Base-by-base conservation (phyloP, 2,113 vertebrate genomes). In the Prunella himalayana region DNA sequence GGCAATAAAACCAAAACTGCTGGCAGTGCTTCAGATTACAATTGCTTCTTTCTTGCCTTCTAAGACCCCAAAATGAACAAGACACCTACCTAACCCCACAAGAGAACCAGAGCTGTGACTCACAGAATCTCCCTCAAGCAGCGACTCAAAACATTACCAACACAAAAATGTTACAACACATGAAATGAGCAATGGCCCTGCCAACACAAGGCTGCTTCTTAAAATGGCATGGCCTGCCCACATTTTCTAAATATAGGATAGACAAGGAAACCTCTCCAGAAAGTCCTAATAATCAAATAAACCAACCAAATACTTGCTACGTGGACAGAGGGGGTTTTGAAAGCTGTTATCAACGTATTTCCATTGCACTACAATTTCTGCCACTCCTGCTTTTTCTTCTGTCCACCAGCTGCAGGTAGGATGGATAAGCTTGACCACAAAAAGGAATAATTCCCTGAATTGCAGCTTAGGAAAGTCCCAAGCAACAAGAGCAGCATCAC, bases 201-300 rank as follows among this genome's bases (percentile, higher is more conserved):
- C 60, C 92, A 90, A 85, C 51, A 73, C 6, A 5, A 71, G 54
- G 51, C 64, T 90, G 66, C 50, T 71, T 82, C 92, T 86, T 86
- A 88, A 95, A 95, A 93, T 37, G 66, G 65, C 79, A 78, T 5
- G n/a, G 60, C 76, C 82, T 95, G 83, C 91, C 88, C 72, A 86
- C 86, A 92, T 75, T 88, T 95, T 90, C 93, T 93, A 94, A 95
- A 93, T 90, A 92, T 80, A 96, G 89, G 63, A 39, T 39, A 53
- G 66, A 51, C 45, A 75, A 90, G 85, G 68, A 88, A 90, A 59
- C 63, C 35, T 86, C 87, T 76, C 79, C 75, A 88, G 82, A 88
- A 88, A 88, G 71, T 22, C 41, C 60, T 78, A 92, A 92, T 91
- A 91, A 59, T 66, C 47, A 31, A 84, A 37, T 35, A 66, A 37